These are phyloP conservation scores for Holotrichia oblita DNA, from an alignment of 1,140 invertebrate genomes.

Conservation along the genomic window DNA sequence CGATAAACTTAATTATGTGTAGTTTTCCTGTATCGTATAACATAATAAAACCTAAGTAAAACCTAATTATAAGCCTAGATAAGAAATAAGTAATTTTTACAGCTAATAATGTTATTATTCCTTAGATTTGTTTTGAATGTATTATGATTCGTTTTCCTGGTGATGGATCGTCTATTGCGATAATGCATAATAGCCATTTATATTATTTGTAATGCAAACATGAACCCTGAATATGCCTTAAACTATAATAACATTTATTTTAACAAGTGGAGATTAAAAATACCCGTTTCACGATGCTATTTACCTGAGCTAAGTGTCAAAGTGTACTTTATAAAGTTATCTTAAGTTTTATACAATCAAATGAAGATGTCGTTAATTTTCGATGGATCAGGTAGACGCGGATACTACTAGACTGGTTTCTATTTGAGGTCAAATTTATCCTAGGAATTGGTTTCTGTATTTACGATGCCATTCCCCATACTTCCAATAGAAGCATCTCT, in stretches of 20 bases:
- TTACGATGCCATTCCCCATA: too few species aligned
- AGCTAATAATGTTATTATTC: neutral
- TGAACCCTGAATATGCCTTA: slow-evolving; percentile 35
- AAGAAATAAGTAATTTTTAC: slow-evolving; percentile 12
- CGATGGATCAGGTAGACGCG: too few species aligned
- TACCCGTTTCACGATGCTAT: slow-evolving; percentile 34
- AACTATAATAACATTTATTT: slow-evolving; percentile 31
- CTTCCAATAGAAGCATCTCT: too few species aligned
- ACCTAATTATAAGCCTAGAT: neutral
- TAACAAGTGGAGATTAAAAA: slow-evolving; percentile 37
- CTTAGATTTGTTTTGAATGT: neutral
- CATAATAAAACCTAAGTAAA: slow-evolving; percentile 3
- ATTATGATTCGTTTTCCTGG: too few species aligned
- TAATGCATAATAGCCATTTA: neutral
- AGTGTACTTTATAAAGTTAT: slow-evolving; percentile 19
- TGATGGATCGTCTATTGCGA: neutral
- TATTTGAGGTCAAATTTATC: too few species aligned
- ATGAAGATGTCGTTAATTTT: slow-evolving; percentile 5
- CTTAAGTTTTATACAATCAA: neutral
- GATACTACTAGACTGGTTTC: too few species aligned
- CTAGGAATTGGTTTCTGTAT: too few species aligned
- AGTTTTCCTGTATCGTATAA: neutral
- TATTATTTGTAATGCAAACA: slow-evolving; percentile 18
- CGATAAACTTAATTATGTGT: neutral
- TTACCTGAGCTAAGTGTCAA: slow-evolving; percentile 36